Conservation (phyloP, 64 coral and sea anemone genomes). For the Catalaphyllia jardinei region DNA sequence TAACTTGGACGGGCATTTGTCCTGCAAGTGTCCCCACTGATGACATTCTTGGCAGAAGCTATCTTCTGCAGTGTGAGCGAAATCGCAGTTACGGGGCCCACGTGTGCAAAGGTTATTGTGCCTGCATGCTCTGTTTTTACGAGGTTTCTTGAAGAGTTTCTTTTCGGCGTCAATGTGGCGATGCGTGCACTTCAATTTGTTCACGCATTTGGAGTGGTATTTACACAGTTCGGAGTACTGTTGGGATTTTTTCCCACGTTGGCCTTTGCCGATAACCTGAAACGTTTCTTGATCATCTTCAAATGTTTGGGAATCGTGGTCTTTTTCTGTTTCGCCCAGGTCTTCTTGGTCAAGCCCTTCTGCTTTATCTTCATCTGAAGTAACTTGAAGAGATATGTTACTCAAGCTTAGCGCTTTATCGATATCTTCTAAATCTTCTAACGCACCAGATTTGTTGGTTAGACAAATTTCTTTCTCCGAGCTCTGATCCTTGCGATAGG, state of each 20-base stretch:
- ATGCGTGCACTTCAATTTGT: background rate
- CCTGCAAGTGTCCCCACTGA: slow-evolving; percentile 7
- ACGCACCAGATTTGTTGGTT: background rate
- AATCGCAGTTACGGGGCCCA: background rate
- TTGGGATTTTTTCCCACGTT: background rate
- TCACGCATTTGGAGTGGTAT: background rate
- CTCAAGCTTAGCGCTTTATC: background rate
- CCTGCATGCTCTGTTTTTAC: background rate
- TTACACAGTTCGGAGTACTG: background rate
- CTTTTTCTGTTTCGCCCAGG: background rate
- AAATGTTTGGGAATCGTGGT: too few relatives aligned
- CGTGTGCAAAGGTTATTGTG: background rate
- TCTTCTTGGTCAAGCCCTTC: background rate
- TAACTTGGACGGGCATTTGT: background rate
- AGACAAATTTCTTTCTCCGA: background rate
- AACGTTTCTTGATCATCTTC: background rate
- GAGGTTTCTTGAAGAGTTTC: background rate
- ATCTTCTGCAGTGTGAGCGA: background rate
- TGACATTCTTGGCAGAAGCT: slow-evolving; percentile 3
- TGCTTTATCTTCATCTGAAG: background rate
- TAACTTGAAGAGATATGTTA: too few relatives aligned
- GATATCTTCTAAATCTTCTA: background rate
- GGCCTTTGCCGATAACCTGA: background rate
- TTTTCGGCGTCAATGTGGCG: background rate
- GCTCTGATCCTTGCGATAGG: background rate